phyloP scores from a whole-genome alignment of 2,888 invertebrate genomes.

The Amphipyra berbera region DNA sequence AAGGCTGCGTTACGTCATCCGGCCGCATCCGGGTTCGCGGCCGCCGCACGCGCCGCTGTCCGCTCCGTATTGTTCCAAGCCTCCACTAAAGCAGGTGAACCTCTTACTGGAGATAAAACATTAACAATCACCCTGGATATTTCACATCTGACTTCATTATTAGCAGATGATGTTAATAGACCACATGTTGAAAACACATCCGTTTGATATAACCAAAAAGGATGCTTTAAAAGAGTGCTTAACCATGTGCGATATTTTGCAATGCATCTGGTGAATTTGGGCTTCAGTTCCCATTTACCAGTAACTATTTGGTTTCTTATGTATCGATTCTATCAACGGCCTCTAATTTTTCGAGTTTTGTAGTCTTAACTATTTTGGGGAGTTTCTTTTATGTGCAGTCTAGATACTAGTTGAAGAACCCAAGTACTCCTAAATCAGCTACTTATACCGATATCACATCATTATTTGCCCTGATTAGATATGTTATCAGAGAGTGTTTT shows the following conservation, averaged over 20 bases:
- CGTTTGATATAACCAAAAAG: constrained; percentile 12
- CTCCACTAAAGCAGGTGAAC: constrained; percentile 49
- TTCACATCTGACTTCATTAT: neutral
- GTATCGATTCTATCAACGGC: neutral
- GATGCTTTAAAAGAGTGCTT: neutral
- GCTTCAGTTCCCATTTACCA: neutral
- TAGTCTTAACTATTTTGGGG: no score
- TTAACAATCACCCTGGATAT: constrained; percentile 1
- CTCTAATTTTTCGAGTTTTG: no score
- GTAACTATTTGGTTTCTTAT: neutral
- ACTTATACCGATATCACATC: constrained; percentile 17
- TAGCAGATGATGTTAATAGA: constrained; percentile 5
- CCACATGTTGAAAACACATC: constrained; percentile 20
- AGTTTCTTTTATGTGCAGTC: neutral
- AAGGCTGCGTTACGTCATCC: constrained; percentile 86
- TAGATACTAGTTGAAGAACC: constrained; percentile 4
- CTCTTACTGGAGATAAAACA: constrained; percentile 19
- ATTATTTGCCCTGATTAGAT: constrained; percentile 46
- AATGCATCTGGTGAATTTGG: constrained; percentile 1
- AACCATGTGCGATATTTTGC: constrained; percentile 19
- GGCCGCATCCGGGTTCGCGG: constrained; percentile 88
- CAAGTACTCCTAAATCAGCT: constrained; percentile 7
- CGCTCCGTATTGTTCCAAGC: constrained; percentile 63
- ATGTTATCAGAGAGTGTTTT: constrained; percentile 35
- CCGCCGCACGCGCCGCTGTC: constrained; percentile 80